Evolutionary conservation across 2,797 vertebrate genomes (phyloP).

Genomic region (Champsocephalus gunnari): DNA sequence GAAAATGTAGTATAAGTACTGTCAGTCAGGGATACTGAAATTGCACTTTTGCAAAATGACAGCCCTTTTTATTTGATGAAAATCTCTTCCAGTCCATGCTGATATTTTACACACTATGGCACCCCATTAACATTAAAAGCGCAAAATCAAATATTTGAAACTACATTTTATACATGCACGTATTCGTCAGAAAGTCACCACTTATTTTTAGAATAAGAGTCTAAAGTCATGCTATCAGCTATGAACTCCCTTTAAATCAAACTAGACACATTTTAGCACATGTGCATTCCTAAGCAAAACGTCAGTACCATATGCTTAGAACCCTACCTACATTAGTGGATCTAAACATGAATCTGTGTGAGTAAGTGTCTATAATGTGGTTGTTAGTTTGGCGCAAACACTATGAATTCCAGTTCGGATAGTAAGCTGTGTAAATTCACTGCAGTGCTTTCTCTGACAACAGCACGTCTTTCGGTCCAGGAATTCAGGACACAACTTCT

Average conservation of each 20-base stretch:
- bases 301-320: constrained; percentile 29
- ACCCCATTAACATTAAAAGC: too few species aligned
- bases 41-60: too few species aligned
- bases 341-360: constrained; percentile 21
- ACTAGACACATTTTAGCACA: constrained; percentile 18
- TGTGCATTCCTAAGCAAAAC: constrained; percentile 47
- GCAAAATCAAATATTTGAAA: too few species aligned
- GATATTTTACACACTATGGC: too few species aligned
- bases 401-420: constrained; percentile 28
- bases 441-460: constrained; percentile 26
- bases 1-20: not conserved
- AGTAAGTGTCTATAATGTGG: constrained; percentile 10
- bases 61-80: too few species aligned
- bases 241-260: too few species aligned
- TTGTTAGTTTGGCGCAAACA: constrained; percentile 35
- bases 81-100: too few species aligned
- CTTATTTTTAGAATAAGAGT: not conserved
- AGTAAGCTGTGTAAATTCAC: constrained; percentile 36
- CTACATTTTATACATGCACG: too few species aligned
- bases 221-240: too few species aligned
- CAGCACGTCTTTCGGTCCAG: constrained; percentile 29
- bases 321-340: constrained; percentile 43
- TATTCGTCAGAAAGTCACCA: too few species aligned
- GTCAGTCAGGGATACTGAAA: too few species aligned
- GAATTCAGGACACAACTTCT: constrained; percentile 4